phyloP scores from a whole-genome alignment of 2,888 invertebrate genomes.

The Nymphalis c-album region DNA sequence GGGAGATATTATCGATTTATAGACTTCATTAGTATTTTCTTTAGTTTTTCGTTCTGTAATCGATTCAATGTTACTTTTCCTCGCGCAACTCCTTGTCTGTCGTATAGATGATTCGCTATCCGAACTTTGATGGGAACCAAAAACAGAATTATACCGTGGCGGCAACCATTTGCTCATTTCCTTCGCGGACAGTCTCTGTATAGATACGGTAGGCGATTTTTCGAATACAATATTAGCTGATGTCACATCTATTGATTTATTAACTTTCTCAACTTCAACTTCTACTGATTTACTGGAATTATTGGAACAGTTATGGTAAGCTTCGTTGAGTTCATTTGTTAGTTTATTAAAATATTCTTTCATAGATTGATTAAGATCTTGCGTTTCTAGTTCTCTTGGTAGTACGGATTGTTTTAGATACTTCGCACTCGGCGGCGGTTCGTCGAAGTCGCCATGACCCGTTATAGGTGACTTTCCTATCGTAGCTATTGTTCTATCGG shows the following conservation, averaged over 20 bases:
- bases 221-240: not conserved
- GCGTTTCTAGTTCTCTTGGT: constrained; percentile 54
- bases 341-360: constrained; percentile 55
- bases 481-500: constrained; percentile 56
- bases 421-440: constrained; percentile 53
- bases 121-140: constrained; percentile 26
- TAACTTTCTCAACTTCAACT: not conserved
- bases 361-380: constrained; percentile 49
- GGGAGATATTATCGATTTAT: constrained; percentile 56
- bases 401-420: constrained; percentile 45
- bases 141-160: constrained; percentile 34
- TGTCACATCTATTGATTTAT: not conserved
- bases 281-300: not conserved
- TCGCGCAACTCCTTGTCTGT: constrained; percentile 13
- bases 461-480: constrained; percentile 56
- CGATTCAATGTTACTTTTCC: not conserved
- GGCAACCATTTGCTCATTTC: constrained; percentile 41
- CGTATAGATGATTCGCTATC: constrained; percentile 2
- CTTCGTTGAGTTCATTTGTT: constrained; percentile 44
- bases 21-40: constrained; percentile 9
- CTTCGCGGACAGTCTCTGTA: constrained; percentile 37
- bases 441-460: constrained; percentile 58
- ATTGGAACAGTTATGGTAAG: not conserved
- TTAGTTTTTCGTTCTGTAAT: not conserved
- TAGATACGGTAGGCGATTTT: constrained; percentile 31